Evolutionary conservation across 2,888 invertebrate genomes (phyloP).

Genomic region (Lithophane socia): DNA sequence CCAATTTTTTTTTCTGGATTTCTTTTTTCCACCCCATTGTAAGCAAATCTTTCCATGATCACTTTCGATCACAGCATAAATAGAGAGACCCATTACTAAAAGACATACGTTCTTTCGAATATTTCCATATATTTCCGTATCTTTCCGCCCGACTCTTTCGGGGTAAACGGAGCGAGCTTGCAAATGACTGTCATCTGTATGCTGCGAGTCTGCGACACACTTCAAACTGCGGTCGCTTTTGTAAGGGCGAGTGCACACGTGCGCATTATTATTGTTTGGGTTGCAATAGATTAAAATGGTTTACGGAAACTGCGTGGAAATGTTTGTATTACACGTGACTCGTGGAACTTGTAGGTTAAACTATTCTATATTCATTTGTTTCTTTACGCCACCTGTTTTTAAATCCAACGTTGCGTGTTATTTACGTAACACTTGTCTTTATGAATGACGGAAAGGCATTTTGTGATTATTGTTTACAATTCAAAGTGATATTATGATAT

Average conservation of each 20-base stretch:
- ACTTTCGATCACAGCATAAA: not conserved
- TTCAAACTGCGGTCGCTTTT: not conserved
- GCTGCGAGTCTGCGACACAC: constrained; percentile 7
- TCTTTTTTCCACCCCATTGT: too few relatives aligned
- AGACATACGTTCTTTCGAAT: not conserved
- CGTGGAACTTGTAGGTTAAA: not conserved
- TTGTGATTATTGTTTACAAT: not conserved
- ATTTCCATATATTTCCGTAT: constrained; percentile 27
- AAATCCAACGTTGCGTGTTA: not conserved
- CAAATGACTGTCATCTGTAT: constrained; percentile 42
- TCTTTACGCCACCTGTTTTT: not conserved
- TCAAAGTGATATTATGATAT: not conserved
- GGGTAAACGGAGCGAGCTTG: constrained; percentile 15
- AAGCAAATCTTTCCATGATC: not conserved
- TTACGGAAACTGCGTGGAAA: not conserved
- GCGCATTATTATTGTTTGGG: constrained; percentile 13
- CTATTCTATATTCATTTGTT: not conserved
- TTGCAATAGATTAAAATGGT: not conserved
- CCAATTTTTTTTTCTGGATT: too few relatives aligned
- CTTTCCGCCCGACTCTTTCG: constrained; percentile 10
- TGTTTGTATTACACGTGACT: not conserved
- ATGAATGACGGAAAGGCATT: not conserved
- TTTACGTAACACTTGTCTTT: not conserved
- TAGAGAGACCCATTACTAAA: constrained; percentile 4
- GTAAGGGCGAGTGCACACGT: constrained; percentile 20